Evolutionary conservation across 23 tunicate species (phyloP).

Genomic region (Trididemnum nubilum): DNA sequence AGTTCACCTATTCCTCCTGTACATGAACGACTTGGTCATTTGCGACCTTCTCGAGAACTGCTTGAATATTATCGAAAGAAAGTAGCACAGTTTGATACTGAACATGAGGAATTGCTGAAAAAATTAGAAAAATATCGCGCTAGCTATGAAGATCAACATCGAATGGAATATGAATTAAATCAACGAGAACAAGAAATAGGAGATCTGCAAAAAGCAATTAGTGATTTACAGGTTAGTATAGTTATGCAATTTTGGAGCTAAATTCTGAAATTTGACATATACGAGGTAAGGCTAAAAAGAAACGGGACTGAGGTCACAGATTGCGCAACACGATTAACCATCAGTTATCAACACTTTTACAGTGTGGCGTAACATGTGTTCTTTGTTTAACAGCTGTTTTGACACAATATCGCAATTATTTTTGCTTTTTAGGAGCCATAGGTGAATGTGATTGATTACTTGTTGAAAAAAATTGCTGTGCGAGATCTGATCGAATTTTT

Average conservation of each 20-base stretch:
- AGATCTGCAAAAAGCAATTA: conserved; percentile 97
- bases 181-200: conserved; percentile 94
- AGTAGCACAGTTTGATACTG: conserved; percentile 88
- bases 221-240: conserved; percentile 82
- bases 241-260: no score
- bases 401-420: no score
- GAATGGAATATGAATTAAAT: conserved; percentile 75
- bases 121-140: conserved; percentile 70
- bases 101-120: conserved; percentile 67
- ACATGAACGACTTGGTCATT: conserved; percentile 71
- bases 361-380: no score
- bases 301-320: no score
- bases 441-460: no score
- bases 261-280: not conserved
- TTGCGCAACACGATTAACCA: no score
- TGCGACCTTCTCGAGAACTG: conserved; percentile 91
- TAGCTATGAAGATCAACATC: conserved; percentile 84
- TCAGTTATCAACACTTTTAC: no score
- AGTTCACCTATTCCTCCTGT: conserved; percentile 81
- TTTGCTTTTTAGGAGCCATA: no score
- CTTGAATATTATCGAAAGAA: conserved; percentile 94
- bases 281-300: no score
- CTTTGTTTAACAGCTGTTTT: no score
- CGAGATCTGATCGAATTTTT: no score
- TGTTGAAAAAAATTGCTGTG: no score